Evolutionary conservation across 2,797 vertebrate genomes (phyloP), one percentile per base, ranked within the genome.

Genomic region (Liasis olivaceus): DNA sequence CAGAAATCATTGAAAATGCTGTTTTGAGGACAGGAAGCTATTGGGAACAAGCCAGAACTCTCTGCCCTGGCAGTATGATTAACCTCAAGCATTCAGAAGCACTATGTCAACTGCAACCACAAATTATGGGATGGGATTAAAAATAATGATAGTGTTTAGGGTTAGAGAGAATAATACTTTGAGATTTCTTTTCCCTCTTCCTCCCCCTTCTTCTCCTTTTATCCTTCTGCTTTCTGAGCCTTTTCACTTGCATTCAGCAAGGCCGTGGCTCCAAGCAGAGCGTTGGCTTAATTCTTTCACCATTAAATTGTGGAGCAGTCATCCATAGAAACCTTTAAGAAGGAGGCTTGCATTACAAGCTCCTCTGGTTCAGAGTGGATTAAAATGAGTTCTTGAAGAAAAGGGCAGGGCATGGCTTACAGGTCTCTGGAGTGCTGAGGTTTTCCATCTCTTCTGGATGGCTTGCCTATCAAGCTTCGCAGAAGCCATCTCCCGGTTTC

Each of bases 91-190:
- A 42, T 87, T 90, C 89, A 93, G 89, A 88, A 93, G 64, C 89
- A 56, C 42, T 90, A 3, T 93, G 92, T 93, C 89, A 88, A 77
- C 89, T 62, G 66, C 92, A 93, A 63, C 92, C 89, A 64, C 92
- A 93, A 90, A 93, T 93, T 93, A 93, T 93, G 85, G 92, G 89
- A 87, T 90, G 66, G 85, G 89, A 93, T 93, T 93, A 90, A 93
- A 93, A 93, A 87, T 93, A 93, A 93, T 90, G 89, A 90, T 93
- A 93, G 92, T 90, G 89, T 62, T 93, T 87, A 81, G 66, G 28
- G 64, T 58, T 14, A 12, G 36, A 26, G 24, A 86, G 63, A 89
- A 90, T 77, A 89, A 89, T 56, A 93, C 66, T 60, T 85, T 63
- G 89, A 90, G 47, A 89, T 87, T 90, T 90, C 89, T 87, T 89